phyloP scores from a whole-genome alignment of 2,113 vertebrate genomes.

The Apistogramma diplotaenia region DNA sequence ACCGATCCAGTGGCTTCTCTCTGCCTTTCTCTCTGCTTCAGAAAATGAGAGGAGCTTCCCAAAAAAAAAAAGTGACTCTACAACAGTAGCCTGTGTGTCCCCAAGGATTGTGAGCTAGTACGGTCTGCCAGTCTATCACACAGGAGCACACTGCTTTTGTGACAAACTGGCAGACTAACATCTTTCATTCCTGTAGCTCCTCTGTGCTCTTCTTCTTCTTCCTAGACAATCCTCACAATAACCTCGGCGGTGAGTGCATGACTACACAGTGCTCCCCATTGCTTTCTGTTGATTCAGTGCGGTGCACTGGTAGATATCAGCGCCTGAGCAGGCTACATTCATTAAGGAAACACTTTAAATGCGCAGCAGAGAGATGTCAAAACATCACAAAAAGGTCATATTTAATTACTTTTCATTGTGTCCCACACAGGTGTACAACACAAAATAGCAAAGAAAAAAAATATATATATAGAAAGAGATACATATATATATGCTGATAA shows the following conservation, averaged over 20 bases:
- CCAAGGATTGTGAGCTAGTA: constrained; percentile 60
- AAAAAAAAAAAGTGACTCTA: constrained; percentile 19
- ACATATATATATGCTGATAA: neutral
- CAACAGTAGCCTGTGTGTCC: constrained; percentile 54
- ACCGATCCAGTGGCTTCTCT: neutral
- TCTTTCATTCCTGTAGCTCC: constrained; percentile 63
- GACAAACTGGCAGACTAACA: constrained; percentile 72
- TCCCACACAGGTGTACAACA: neutral
- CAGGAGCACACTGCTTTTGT: constrained; percentile 67
- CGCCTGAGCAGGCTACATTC: constrained; percentile 22
- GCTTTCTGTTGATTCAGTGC: constrained; percentile 48
- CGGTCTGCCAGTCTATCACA: constrained; percentile 72
- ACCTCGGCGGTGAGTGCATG: constrained; percentile 48
- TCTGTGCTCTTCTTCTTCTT: constrained; percentile 52
- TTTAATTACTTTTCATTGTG: constrained; percentile 51
- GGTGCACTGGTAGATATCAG: constrained; percentile 43
- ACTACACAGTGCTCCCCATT: constrained; percentile 46
- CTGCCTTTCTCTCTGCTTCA: constrained; percentile 1
- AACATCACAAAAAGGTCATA: constrained; percentile 46
- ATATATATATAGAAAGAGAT: neutral
- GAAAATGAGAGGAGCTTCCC: constrained; percentile 54
- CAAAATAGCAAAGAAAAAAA: neutral
- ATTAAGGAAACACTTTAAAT: constrained; percentile 37
- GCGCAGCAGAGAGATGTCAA: constrained; percentile 30
- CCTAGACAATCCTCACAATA: constrained; percentile 61